Conservation (phyloP, 2,113 vertebrate species). For the Apus apus region DNA sequence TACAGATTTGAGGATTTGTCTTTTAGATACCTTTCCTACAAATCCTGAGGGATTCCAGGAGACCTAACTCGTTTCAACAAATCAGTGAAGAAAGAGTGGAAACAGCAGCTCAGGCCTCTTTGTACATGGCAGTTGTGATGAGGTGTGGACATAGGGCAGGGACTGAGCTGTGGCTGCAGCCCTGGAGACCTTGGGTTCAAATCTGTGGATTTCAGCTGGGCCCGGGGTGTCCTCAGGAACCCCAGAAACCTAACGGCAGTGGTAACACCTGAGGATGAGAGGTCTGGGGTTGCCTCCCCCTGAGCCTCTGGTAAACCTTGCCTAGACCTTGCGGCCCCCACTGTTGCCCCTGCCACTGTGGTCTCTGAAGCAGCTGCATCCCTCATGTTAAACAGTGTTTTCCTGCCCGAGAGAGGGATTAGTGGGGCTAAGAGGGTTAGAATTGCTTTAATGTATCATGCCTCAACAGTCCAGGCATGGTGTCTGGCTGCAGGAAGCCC, state of each 20-base stretch:
- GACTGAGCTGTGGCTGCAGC: not conserved
- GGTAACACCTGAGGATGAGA: not conserved
- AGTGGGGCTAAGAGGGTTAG: not conserved
- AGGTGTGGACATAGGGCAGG: rapidly evolving
- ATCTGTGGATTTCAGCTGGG: not conserved
- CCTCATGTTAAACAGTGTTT: not conserved
- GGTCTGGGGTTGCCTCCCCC: not conserved
- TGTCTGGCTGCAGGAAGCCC: not conserved
- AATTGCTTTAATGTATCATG: not conserved
- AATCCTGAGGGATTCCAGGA: not conserved
- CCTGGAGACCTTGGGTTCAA: not conserved
- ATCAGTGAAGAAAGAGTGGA: not conserved
- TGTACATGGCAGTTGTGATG: rapidly evolving
- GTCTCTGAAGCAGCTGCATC: not conserved
- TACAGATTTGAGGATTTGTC: not conserved
- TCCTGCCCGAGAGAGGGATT: rapidly evolving
- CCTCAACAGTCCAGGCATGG: rapidly evolving
- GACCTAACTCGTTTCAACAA: not conserved
- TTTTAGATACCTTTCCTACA: slow-evolving; percentile 1
- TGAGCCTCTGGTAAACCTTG: not conserved
- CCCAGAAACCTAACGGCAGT: not conserved
- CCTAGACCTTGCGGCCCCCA: rapidly evolving
- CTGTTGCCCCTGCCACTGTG: not conserved
- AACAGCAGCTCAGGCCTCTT: not conserved
- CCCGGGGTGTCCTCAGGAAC: not conserved